Evolutionary conservation across 1,140 invertebrate species (phyloP).

Genomic region (Bombus waltoni): DNA sequence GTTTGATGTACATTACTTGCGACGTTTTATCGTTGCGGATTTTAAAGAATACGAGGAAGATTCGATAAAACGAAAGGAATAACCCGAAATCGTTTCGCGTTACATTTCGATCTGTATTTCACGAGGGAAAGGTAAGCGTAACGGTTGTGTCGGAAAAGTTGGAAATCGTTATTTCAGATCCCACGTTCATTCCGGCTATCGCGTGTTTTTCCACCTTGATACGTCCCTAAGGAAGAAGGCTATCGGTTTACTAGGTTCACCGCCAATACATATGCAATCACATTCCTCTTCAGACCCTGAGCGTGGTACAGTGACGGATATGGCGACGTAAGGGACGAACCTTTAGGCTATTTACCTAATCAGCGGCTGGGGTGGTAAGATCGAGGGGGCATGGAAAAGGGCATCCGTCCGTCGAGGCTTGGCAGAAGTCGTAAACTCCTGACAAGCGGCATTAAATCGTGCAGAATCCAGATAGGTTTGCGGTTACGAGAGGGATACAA

Average conservation of each 20-base stretch:
- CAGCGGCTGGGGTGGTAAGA: conserved; percentile 56
- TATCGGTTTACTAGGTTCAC: conserved; percentile 38
- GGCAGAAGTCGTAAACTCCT: conserved; percentile 64
- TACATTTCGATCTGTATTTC: conserved; percentile 3
- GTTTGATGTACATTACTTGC: background rate
- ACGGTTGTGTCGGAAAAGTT: conserved; percentile 23
- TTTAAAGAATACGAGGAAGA: background rate
- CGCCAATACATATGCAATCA: conserved; percentile 49
- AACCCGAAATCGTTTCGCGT: background rate
- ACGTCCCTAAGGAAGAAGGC: conserved; percentile 42
- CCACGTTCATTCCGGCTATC: conserved; percentile 17
- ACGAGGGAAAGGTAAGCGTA: background rate
- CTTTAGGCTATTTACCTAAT: conserved; percentile 67
- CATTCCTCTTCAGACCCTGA: conserved; percentile 28
- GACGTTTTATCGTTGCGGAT: background rate
- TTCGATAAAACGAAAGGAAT: background rate
- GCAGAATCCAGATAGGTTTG: conserved; percentile 60
- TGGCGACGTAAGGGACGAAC: conserved; percentile 34
- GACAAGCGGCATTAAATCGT: conserved; percentile 61
- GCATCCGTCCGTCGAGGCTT: conserved; percentile 49
- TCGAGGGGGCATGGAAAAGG: conserved; percentile 45
- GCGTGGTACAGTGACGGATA: conserved; percentile 54
- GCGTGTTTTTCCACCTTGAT: conserved; percentile 35
- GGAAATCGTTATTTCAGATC: conserved; percentile 21
- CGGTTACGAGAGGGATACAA: conserved; percentile 27